A percentile compares a stretch with the other conserved stretches of the same genome.
phyloP scores from a whole-genome alignment of 30 jellyfish, hydroid and myxozoan species.

The Sanderia malayensis region DNA sequence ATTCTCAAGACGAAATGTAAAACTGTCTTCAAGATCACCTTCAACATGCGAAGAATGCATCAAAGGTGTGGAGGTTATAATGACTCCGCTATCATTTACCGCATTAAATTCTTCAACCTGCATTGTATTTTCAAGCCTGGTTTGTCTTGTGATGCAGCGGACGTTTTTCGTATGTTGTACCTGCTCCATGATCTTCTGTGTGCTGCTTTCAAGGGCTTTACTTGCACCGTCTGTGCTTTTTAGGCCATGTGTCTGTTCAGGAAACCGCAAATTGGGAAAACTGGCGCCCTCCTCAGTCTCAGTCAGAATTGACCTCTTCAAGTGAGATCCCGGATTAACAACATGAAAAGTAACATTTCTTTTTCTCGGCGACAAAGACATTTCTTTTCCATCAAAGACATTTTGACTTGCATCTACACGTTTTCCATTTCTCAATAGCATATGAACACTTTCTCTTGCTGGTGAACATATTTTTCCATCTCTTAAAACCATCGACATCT shows the following conservation, averaged over 20 bases:
- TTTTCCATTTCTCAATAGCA: slow-evolving; percentile 81
- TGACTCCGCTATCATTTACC: background rate
- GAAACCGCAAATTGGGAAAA: too few species aligned
- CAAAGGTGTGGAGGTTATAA: background rate
- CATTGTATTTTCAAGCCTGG: background rate
- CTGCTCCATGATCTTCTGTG: background rate
- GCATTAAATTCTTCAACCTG: background rate
- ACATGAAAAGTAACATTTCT: background rate
- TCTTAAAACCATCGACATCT: slow-evolving; percentile 78
- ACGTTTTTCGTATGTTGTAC: background rate
- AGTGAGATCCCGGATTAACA: too few species aligned
- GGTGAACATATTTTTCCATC: slow-evolving; percentile 72
- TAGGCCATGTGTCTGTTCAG: background rate
- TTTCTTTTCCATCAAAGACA: background rate
- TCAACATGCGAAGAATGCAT: background rate
- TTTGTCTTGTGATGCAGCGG: background rate
- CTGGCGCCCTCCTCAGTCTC: slow-evolving; percentile 9
- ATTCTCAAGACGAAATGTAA: background rate
- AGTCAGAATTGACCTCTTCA: too few species aligned
- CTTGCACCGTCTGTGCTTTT: background rate
- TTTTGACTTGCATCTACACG: slow-evolving; percentile 49
- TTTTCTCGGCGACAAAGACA: background rate
- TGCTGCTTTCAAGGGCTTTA: background rate
- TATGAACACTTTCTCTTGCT: slow-evolving; percentile 47
- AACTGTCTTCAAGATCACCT: background rate